A percentile compares a stretch with the other conserved stretches of the same genome.
phyloP scores from a whole-genome alignment of 2,113 vertebrate genomes.

The Sitta europaea region DNA sequence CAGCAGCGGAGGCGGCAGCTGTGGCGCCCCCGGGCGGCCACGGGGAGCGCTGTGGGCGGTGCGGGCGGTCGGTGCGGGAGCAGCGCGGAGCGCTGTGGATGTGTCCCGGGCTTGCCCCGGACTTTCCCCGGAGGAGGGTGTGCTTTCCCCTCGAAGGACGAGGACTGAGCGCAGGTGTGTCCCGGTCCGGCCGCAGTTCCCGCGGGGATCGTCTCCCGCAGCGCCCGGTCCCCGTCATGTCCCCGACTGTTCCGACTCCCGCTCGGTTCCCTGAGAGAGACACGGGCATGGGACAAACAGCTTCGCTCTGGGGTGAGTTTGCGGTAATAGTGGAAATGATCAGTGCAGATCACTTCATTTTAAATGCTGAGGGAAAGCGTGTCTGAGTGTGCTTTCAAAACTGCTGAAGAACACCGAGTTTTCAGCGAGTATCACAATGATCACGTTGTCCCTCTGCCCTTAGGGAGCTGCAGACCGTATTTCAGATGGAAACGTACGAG shows the following conservation, averaged over 20 bases:
- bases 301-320: background rate
- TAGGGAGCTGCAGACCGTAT: background rate
- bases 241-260: background rate
- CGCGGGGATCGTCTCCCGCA: background rate
- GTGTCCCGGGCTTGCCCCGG: fast-evolving
- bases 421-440: background rate
- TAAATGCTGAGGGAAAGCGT: background rate
- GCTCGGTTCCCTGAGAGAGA: fast-evolving
- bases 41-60: too few relatives aligned
- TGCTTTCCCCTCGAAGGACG: background rate
- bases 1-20: background rate
- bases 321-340: background rate
- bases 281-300: background rate
- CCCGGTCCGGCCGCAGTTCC: fast-evolving
- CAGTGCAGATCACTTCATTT: background rate
- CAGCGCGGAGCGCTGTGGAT: too few relatives aligned
- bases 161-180: too few relatives aligned
- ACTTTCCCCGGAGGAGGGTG: fast-evolving
- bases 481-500: background rate
- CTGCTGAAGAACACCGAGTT: background rate
- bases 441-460: background rate
- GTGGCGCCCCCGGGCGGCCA: too few relatives aligned
- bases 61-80: fast-evolving
- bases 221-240: fast-evolving
- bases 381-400: background rate